phyloP scores from a whole-genome alignment of 2,888 invertebrate genomes.

The Proisotoma minuta region DNA sequence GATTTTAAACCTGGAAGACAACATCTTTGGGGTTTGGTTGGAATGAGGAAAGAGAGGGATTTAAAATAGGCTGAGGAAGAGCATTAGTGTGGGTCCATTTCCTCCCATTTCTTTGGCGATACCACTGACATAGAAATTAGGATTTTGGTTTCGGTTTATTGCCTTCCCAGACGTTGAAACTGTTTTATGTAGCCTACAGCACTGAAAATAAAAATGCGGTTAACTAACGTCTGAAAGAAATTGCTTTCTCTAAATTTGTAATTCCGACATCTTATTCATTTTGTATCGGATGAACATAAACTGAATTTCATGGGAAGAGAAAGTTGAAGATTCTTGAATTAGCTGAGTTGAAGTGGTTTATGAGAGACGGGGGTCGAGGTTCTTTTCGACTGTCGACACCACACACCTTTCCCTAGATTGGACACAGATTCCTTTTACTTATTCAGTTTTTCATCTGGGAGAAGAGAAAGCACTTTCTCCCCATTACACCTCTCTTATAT shows the following conservation, averaged over 20 bases:
- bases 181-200: background rate
- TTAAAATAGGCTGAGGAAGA: no score
- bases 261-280: no score
- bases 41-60: no score
- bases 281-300: no score
- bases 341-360: background rate
- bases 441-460: constrained; percentile 35
- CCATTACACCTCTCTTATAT: constrained; percentile 39
- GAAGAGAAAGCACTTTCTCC: constrained; percentile 21
- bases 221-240: no score
- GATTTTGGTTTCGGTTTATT: constrained; percentile 5
- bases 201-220: no score
- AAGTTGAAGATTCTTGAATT: no score
- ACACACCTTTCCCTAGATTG: background rate
- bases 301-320: no score
- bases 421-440: constrained; percentile 16
- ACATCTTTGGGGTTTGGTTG: no score
- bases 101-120: background rate
- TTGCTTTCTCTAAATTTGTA: no score
- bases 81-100: background rate
- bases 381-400: no score
- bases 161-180: background rate
- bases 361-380: background rate
- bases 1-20: no score
- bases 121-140: constrained; percentile 27